Base-by-base conservation (phyloP, 2,797 vertebrate genomes). In the Gymnopithys bicolor region DNA sequence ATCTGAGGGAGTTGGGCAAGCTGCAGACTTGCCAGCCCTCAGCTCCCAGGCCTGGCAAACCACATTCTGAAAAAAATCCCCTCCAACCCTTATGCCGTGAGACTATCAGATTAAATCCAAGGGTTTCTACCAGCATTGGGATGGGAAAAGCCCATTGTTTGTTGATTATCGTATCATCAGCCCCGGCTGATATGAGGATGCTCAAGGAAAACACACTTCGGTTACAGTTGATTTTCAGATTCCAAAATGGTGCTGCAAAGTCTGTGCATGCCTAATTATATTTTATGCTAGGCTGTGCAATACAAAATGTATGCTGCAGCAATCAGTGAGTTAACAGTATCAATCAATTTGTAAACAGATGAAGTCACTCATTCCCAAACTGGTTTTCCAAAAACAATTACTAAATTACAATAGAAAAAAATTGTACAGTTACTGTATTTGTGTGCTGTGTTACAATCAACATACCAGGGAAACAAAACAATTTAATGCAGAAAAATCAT, bases 391-490 rank as follows among this genome's bases (percentile, higher is more conserved):
- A 98, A 98, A 99, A 99, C 99, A 99, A 99, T 99, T 99, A 99
- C 98, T 98, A 99, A 99, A 99, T 99, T 99, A 99, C 98, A 98
- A 99, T 98, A 98, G 98, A 98, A 98, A 99, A 98, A 99, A 99
- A 99, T 97, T 98, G 98, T 99, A 98, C 98, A 97, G 98, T 98
- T 98, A 98, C 98, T 98, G 98, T 99, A 99, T 99, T 99, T 99
- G 99, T 99, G 99, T 98, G 98, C 98, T 98, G 98, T 98, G 98
- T 98, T 98, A 98, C 99, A 99, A 99, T 99, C 99, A 99, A 99
- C 99, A 99, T 99, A 99, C 99, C 98, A 98, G 98, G 98, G 98
- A 99, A 99, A 99, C 99, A 99, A 99, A 99, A 99, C 99, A 99
- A 99, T 99, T 99, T 99, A 99, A 99, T 99, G 99, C 98, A 98